Conservation (phyloP, 2,113 vertebrate species). For the Oceanodroma tethys region DNA sequence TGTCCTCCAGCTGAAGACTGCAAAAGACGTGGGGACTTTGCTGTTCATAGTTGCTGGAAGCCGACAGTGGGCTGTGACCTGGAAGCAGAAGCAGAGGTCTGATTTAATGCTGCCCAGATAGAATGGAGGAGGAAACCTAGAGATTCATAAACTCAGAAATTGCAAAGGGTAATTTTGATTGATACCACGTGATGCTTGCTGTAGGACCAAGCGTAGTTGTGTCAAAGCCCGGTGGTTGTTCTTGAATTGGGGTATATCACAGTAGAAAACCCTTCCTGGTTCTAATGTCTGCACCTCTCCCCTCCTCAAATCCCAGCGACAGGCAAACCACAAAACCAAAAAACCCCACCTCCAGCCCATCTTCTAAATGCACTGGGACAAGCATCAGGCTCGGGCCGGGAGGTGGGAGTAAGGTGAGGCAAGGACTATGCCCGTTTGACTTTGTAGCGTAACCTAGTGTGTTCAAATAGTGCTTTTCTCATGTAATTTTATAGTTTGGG, state of each 20-base stretch:
- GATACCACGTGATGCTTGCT: fast-evolving
- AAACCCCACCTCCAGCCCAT: not conserved
- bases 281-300: not conserved
- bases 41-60: not conserved
- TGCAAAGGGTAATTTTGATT: not conserved
- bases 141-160: not conserved
- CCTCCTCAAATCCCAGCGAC: not conserved
- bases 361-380: not conserved
- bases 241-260: not conserved
- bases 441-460: not conserved
- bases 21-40: not conserved
- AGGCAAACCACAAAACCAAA: not conserved
- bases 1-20: not conserved
- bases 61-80: not conserved
- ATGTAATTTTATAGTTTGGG: not conserved
- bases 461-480: not conserved
- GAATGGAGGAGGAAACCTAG: not conserved
- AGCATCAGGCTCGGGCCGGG: too few species aligned
- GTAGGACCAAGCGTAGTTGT: fast-evolving
- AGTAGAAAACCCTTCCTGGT: not conserved
- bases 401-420: not conserved
- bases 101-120: not conserved
- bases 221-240: not conserved
- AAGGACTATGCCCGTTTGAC: fast-evolving
- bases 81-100: not conserved